Evolutionary conservation across 1,140 invertebrate genomes (phyloP), one percentile per base, ranked within the genome.

Genomic region (Ceratosolen solmsi): DNA sequence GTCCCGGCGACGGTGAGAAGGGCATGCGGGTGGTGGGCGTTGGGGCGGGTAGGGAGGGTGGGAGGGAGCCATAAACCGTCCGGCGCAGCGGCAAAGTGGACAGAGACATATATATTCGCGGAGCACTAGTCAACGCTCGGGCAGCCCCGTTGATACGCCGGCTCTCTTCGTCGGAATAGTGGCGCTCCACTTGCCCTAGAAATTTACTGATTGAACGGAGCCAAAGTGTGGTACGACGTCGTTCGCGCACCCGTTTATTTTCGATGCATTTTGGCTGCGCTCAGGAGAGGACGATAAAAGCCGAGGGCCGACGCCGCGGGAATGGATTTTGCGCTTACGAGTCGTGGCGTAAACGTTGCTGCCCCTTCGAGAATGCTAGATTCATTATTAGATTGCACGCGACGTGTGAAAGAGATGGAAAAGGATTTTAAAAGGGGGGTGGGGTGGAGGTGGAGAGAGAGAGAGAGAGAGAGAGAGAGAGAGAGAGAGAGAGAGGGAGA

Each of bases 181-280:
- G 75, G 72, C 85, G 83, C 77, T 86, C 79, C 71, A 83, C 80
- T 86, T 86, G 82, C 51, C 75, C 71, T 60, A 82, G 80, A 86
- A 70, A 86, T 86, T 86, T 84, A 84, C 84, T 85, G 83, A 86
- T 85, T 85, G 80, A 85, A 83, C 82, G 73, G 41, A 17, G 0
- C 38, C 33, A 38, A 70, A 41, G 36, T 46, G 25, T 46, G 20
- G 17, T 30, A 8, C 22, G 22, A 25, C 38, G 68, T 15, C 68
- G 11, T 70, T 70, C 11, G 36, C 41, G 11, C 11, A 25, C 30
- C n/a, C 36, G 41, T 70, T 70, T 70, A 70, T 70, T 70, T 70
- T 70, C 38, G 68, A 4, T 25, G 22, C 41, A 25, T 27, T 30
- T 70, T 46, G 68, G 68, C 68, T 46, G 36, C 17, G 36, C 68